Percentiles rank a stretch among this genome's conserved stretches.
phyloP scores from a whole-genome alignment of 1,140 invertebrate genomes.

The Chionoecetes opilio region DNA sequence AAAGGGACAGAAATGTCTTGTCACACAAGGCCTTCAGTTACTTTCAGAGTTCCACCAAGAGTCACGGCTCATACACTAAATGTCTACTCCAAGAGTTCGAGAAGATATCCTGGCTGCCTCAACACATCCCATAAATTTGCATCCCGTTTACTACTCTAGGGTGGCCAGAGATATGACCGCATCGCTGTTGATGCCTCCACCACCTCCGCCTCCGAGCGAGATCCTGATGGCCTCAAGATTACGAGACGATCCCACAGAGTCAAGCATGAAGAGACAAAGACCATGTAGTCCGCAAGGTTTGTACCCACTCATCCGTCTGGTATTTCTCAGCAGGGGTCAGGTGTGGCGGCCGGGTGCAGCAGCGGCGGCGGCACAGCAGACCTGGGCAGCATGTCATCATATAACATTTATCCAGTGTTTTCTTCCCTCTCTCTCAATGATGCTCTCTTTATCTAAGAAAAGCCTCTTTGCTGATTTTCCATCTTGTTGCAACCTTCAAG shows the following conservation, averaged over 20 bases:
- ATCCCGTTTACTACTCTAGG: conserved; percentile 78
- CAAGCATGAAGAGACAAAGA: conserved; percentile 75
- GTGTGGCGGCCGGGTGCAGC: conserved; percentile 38
- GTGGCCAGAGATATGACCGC: conserved; percentile 77
- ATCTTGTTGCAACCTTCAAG: conserved; percentile 68
- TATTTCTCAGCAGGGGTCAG: conserved; percentile 68
- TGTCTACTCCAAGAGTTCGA: conserved; percentile 54
- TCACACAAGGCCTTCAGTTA: conserved; percentile 56
- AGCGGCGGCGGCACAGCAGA: conserved; percentile 39
- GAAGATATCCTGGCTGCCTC: conserved; percentile 48
- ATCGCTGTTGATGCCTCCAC: conserved; percentile 76
- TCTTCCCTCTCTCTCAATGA: conserved; percentile 48
- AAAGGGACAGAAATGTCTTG: neutral
- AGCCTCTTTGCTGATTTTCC: conserved; percentile 48
- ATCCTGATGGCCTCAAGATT: conserved; percentile 47
- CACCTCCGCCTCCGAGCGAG: conserved; percentile 69
- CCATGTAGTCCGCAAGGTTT: conserved; percentile 78
- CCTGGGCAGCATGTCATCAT: conserved; percentile 56
- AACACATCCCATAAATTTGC: conserved; percentile 72
- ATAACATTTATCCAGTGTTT: conserved; percentile 41
- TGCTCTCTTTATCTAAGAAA: conserved; percentile 60
- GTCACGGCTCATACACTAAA: neutral
- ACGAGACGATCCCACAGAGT: conserved; percentile 69
- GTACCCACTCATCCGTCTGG: conserved; percentile 73
- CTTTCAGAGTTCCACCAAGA: conserved; percentile 58